Conservation (phyloP, 2,113 vertebrate genomes). For the Chionis minor region DNA sequence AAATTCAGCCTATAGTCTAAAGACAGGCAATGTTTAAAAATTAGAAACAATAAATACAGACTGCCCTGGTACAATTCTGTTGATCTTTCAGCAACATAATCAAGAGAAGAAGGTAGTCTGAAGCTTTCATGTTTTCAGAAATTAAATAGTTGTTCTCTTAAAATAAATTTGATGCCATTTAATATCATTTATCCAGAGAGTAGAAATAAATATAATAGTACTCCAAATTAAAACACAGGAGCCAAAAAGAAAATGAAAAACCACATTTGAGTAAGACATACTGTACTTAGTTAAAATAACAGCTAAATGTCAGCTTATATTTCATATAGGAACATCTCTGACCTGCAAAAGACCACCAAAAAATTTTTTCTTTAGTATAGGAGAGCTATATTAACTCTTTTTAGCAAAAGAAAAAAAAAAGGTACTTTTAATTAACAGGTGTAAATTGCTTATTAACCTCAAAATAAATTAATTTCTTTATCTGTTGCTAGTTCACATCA, state of each 20-base stretch:
- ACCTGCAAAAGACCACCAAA: neutral
- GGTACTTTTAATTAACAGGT: neutral
- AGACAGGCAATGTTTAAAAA: neutral
- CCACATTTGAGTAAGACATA: neutral
- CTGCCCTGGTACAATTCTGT: neutral
- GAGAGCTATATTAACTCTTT: neutral
- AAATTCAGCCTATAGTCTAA: neutral
- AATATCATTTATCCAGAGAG: neutral
- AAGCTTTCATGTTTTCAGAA: neutral
- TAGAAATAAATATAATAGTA: neutral
- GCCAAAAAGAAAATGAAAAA: neutral
- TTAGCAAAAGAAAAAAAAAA: neutral
- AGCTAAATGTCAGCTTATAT: neutral
- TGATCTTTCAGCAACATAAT: neutral
- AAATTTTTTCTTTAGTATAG: neutral
- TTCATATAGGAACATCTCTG: neutral
- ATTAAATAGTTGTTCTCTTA: neutral
- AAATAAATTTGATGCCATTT: neutral
- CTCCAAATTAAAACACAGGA: neutral
- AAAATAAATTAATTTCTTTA: conserved; percentile 45
- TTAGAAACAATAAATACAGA: neutral
- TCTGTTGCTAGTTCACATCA: neutral
- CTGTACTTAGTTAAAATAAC: neutral
- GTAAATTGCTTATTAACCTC: conserved; percentile 15
- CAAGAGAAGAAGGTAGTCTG: neutral